phyloP scores from a whole-genome alignment of 2,888 invertebrate genomes.

The Lasioglossum oenotherae region DNA sequence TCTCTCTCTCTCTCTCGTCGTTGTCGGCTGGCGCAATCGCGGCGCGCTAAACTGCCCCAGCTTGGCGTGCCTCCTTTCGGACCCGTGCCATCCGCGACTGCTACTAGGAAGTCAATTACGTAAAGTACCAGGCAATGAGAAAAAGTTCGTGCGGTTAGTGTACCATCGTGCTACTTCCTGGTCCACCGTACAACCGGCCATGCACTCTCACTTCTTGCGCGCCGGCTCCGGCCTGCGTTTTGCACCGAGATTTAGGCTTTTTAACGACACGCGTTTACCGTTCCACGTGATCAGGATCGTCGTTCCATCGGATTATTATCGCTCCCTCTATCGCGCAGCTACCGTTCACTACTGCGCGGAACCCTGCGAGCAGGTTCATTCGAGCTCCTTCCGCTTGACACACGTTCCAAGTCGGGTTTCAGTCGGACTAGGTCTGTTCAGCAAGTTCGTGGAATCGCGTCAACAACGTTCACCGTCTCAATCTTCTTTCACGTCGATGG shows the following conservation, averaged over 20 bases:
- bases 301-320: neutral
- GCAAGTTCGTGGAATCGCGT: too few species aligned
- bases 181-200: slow-evolving; percentile 28
- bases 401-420: too few species aligned
- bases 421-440: too few species aligned
- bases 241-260: slow-evolving; percentile 20
- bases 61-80: slow-evolving; percentile 47
- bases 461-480: too few species aligned
- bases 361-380: neutral
- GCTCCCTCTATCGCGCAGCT: neutral
- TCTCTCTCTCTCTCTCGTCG: neutral
- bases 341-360: neutral
- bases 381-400: neutral
- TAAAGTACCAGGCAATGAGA: slow-evolving; percentile 60
- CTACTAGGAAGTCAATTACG: slow-evolving; percentile 70
- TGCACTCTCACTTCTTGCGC: slow-evolving; percentile 61
- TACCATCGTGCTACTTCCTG: slow-evolving; percentile 68
- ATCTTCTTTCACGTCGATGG: too few species aligned
- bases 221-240: slow-evolving; percentile 24
- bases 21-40: slow-evolving; percentile 16
- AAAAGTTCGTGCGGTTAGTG: slow-evolving; percentile 62
- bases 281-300: neutral
- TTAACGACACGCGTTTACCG: slow-evolving; percentile 14
- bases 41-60: slow-evolving; percentile 42
- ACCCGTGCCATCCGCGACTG: slow-evolving; percentile 54